These are phyloP conservation scores for Drosophila parabipectinata DNA, from an alignment of 1,140 invertebrate genomes.

Conservation along the genomic window DNA sequence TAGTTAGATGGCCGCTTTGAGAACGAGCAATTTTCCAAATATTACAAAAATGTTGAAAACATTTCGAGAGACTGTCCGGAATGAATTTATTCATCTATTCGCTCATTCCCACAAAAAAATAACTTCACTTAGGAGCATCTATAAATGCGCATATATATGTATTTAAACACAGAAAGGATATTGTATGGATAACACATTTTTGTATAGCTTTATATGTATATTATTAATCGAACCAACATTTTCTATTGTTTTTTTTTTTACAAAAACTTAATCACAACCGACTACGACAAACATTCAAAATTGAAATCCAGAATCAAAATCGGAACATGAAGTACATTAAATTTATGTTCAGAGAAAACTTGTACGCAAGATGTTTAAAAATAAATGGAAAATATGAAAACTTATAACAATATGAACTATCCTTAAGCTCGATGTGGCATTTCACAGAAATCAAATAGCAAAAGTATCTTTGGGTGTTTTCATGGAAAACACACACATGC, in stretches of 20 bases:
- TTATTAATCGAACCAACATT: conserved; percentile 62
- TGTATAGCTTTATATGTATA: conserved; percentile 75
- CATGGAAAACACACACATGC: conserved; percentile 19
- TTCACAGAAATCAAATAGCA: conserved; percentile 12
- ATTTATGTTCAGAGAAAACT: conserved; percentile 32
- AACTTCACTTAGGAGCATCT: conserved; percentile 41
- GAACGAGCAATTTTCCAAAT: conserved; percentile 8
- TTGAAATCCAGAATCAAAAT: conserved; percentile 55
- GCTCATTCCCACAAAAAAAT: conserved; percentile 21
- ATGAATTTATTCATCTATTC: conserved; percentile 36
- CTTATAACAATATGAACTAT: conserved; percentile 7
- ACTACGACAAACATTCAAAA: conserved; percentile 25
- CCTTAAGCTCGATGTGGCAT: background rate
- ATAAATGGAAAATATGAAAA: conserved; percentile 29
- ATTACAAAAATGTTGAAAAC: conserved; percentile 33
- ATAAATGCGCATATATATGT: conserved; percentile 29
- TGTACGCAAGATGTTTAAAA: conserved; percentile 42
- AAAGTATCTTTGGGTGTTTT: conserved; percentile 14
- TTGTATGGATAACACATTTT: conserved; percentile 57
- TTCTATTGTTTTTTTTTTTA: conserved; percentile 42
- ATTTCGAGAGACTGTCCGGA: conserved; percentile 48
- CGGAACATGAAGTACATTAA: conserved; percentile 12
- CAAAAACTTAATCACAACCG: conserved; percentile 32
- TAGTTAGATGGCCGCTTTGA: conserved; percentile 25
- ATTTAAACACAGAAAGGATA: conserved; percentile 23